Base-by-base conservation (phyloP, 2,113 vertebrate species). In the Bubo scandiacus region DNA sequence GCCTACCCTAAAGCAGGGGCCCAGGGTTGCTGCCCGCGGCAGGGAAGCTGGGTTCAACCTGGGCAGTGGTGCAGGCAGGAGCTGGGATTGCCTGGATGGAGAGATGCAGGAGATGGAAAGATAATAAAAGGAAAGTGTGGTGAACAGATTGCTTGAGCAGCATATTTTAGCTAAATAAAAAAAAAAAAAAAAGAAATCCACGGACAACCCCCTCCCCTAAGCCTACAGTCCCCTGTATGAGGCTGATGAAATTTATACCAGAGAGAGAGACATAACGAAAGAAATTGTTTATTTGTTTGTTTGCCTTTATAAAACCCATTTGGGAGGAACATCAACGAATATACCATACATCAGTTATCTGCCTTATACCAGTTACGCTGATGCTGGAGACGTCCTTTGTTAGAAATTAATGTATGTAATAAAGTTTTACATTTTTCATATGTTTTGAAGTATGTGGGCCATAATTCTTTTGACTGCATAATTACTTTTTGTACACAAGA, bases 351-450 rank as follows among this genome's bases (percentile, higher is more conserved):
- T 98, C 98, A 98, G 97, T 98, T 98, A 98, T 98, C 95, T 95
- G 97, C 96, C 97, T 97, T 96, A 88, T 79, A 95, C 97, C 95
- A 97, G 98, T 98, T 98, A 97, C 83, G 82, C 86, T 97, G 98
- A 97, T 96, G 97, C 97, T 92, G 80, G 96, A 97, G 98, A 98
- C 91, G 91, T 98, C 97, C 97, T 98, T 98, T 98, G 97, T 98
- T 98, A 98, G 98, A 98, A 98, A 98, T 98, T 98, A 98, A 98
- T 98, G 98, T 97, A 98, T 96, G 97, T 97, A 98, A 98, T 98
- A 98, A 98, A 98, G 98, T 98, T 98, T 98, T 98, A 98, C 98
- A 98, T 98, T 98, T 98, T 98, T 98, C 98, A 98, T 98, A 98
- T 98, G 91, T 98, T 98, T 98, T 98, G 98, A 98, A 98, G 98